These are phyloP conservation scores for Brachystomella parvula DNA, from an alignment of 1,140 invertebrate species.

Conservation along the genomic window DNA sequence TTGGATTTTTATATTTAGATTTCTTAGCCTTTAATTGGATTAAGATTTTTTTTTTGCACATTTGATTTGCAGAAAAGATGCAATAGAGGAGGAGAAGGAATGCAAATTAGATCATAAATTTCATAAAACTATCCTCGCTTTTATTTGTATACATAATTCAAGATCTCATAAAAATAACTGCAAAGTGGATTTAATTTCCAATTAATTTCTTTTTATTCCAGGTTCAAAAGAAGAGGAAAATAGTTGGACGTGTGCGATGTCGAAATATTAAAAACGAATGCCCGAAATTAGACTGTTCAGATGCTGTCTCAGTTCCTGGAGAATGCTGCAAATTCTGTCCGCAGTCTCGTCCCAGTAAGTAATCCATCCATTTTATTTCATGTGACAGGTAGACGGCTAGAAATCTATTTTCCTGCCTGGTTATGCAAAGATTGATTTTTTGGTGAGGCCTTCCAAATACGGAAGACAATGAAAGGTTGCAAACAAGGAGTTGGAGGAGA, in stretches of 20 bases:
- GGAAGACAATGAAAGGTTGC: neutral
- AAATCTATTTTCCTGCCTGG: too few species aligned
- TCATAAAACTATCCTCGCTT: neutral
- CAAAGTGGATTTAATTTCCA: too few species aligned
- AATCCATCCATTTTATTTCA: constrained; percentile 2
- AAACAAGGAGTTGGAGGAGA: neutral
- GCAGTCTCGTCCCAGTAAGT: constrained; percentile 64
- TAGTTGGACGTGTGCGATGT: constrained; percentile 75
- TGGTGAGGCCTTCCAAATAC: too few species aligned
- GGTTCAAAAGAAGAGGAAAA: constrained; percentile 78
- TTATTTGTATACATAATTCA: too few species aligned
- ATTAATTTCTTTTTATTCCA: constrained; percentile 44
- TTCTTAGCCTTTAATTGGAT: neutral
- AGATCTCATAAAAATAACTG: too few species aligned
- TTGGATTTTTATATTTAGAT: constrained; percentile 1
- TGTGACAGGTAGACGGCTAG: constrained; percentile 7
- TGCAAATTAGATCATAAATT: neutral
- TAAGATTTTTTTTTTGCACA: neutral
- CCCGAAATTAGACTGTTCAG: constrained; percentile 71
- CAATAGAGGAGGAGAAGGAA: neutral
- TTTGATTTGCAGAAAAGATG: neutral
- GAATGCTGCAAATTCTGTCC: constrained; percentile 84
- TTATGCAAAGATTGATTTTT: constrained; percentile 4
- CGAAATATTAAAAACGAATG: constrained; percentile 84
- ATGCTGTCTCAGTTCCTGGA: constrained; percentile 72